These are phyloP conservation scores for Eunapius fragilis DNA, from an alignment of 37 sponge, comb jelly and placozoan genomes.

Conservation along the genomic window DNA sequence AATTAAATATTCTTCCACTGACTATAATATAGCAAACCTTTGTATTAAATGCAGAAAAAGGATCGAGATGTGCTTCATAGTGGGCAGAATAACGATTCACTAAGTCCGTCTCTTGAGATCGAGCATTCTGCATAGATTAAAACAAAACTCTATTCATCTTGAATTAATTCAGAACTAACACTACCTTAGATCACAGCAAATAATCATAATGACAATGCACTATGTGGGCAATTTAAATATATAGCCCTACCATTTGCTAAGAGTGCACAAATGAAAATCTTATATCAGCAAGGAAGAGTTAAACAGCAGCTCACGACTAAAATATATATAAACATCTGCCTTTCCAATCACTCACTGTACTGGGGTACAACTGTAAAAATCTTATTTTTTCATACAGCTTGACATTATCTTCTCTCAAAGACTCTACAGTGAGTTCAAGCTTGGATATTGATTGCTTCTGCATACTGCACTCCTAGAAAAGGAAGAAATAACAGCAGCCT, in stretches of 20 bases:
- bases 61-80: slow-evolving; percentile 92
- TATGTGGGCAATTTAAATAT: no score
- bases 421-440: slow-evolving; percentile 77
- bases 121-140: background rate
- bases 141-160: background rate
- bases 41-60: slow-evolving; percentile 88
- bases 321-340: background rate
- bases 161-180: background rate
- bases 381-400: slow-evolving; percentile 97
- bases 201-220: no score
- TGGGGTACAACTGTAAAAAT: slow-evolving; percentile 90
- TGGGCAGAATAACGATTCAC: slow-evolving; percentile 79
- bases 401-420: slow-evolving; percentile 89
- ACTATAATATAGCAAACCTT: slow-evolving; percentile 28
- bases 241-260: no score
- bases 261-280: no score
- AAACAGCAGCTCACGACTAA: background rate
- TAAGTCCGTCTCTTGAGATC: slow-evolving; percentile 32
- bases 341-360: slow-evolving; percentile 32
- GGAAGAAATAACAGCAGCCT: no score
- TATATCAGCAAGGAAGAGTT: background rate
- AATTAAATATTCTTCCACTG: background rate
- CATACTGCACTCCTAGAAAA: slow-evolving; percentile 69
- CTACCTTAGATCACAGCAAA: no score
- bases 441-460: slow-evolving; percentile 64